Evolutionary conservation across 2,797 vertebrate genomes (phyloP).

Genomic region (Masticophis lateralis): DNA sequence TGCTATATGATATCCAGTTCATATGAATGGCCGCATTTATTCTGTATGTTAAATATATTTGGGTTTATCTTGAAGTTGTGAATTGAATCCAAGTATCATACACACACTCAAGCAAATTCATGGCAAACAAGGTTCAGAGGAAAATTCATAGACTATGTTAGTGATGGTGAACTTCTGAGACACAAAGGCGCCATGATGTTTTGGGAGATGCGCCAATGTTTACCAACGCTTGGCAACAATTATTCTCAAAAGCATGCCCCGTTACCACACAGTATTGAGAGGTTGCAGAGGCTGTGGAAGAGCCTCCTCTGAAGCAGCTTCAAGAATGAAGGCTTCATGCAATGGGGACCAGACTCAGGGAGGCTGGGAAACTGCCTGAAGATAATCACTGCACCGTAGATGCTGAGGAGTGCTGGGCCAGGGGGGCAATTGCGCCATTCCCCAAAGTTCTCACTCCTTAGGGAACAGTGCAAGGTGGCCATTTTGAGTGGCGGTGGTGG

Average conservation of each 20-base stretch:
- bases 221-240: not conserved
- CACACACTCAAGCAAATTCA: not conserved
- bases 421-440: not conserved
- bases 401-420: not conserved
- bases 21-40: not conserved
- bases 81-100: not conserved
- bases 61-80: not conserved
- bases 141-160: not conserved
- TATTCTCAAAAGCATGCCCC: not conserved
- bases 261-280: not conserved
- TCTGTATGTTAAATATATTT: not conserved
- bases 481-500: not conserved
- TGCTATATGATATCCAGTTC: not conserved
- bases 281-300: not conserved
- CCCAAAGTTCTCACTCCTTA: not conserved
- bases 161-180: not conserved
- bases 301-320: not conserved
- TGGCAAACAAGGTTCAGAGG: not conserved
- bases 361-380: not conserved
- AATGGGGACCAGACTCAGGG: not conserved
- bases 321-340: not conserved
- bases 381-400: not conserved
- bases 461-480: not conserved
- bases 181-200: not conserved
- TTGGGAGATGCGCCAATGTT: not conserved